These are phyloP conservation scores for Mesodorylaimus sp. DNA, from an alignment of 2,888 invertebrate species.

Conservation along the genomic window DNA sequence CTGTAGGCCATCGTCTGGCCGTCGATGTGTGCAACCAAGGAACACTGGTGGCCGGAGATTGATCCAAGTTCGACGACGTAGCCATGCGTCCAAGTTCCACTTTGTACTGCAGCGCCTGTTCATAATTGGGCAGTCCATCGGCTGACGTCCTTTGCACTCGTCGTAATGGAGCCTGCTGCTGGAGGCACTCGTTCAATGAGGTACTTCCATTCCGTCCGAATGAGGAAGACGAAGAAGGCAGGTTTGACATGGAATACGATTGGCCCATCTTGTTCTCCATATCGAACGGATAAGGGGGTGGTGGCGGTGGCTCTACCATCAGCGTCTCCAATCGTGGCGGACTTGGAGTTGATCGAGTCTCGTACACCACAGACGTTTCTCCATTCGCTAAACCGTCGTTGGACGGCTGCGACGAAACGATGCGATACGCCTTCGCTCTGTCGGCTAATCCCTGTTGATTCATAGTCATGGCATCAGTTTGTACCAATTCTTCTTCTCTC, in stretches of 20 bases:
- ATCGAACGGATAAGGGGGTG: neutral
- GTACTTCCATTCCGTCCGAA: neutral
- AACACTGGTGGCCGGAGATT: too few species aligned
- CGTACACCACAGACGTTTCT: neutral
- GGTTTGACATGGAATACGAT: neutral
- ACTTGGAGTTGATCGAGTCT: neutral
- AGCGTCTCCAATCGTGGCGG: neutral
- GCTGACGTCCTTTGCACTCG: neutral
- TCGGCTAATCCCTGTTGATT: too few species aligned
- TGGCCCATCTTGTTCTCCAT: neutral
- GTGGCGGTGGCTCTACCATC: neutral
- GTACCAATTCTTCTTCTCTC: neutral
- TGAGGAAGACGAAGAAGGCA: neutral
- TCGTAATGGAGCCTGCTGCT: neutral
- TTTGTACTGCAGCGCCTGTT: neutral
- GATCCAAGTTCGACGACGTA: too few species aligned
- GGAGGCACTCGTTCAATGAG: too few species aligned
- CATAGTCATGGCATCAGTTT: neutral
- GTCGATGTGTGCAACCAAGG: too few species aligned
- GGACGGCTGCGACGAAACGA: neutral
- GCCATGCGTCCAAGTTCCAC: too few species aligned
- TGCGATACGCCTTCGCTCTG: neutral
- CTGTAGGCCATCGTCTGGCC: conserved; percentile 2
- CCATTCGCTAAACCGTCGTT: neutral
- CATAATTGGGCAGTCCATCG: neutral